Conservation (phyloP, 2,113 vertebrate genomes). For the Scalopus aquaticus region DNA sequence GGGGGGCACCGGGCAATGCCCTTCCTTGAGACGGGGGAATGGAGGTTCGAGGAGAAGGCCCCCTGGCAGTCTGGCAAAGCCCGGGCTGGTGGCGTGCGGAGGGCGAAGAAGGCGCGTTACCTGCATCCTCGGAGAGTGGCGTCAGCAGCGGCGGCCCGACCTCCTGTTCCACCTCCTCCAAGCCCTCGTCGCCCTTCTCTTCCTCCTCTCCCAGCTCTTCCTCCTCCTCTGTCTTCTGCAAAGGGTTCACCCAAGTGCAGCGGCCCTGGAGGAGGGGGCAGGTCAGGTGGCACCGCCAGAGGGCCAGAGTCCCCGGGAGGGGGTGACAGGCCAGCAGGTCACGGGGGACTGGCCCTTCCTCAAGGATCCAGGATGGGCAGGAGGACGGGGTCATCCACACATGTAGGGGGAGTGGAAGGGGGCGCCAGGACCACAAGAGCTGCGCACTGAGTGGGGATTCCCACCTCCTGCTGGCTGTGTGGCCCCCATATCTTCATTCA, state of each 20-base stretch:
- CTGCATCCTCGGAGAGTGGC: conserved; percentile 89
- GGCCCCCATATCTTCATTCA: neutral
- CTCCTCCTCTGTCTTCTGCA: conserved; percentile 84
- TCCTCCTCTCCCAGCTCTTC: conserved; percentile 85
- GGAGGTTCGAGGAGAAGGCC: neutral
- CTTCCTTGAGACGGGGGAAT: neutral
- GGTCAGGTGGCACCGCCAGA: neutral
- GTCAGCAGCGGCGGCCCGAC: conserved; percentile 90
- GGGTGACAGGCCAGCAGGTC: neutral
- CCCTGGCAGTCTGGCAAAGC: too few relatives aligned
- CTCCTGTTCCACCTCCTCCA: conserved; percentile 89
- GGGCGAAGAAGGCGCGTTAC: conserved; percentile 65
- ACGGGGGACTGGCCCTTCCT: neutral
- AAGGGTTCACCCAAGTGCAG: conserved; percentile 90
- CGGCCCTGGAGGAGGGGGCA: conserved; percentile 85
- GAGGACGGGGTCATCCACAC: neutral
- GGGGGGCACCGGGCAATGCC: neutral
- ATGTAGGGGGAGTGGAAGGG: neutral
- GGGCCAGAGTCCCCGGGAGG: neutral
- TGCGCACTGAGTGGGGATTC: neutral
- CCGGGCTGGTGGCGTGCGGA: too few relatives aligned
- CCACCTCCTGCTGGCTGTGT: neutral
- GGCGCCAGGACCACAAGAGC: neutral
- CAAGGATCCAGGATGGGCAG: neutral
- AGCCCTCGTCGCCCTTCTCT: conserved; percentile 85